These are phyloP conservation scores for Dexiosoma caninum DNA, from an alignment of 2,888 invertebrate species.

Conservation along the genomic window DNA sequence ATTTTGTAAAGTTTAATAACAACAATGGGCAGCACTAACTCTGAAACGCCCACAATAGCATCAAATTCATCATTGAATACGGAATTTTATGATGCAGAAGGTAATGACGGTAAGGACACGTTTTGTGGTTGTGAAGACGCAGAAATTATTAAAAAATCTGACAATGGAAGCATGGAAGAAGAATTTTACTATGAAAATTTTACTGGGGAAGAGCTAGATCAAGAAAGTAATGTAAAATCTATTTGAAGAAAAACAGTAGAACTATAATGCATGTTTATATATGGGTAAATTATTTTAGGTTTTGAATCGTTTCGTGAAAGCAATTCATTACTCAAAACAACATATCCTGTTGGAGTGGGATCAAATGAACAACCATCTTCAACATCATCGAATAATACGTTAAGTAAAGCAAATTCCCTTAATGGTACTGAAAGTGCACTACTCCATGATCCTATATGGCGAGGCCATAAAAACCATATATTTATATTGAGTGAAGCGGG, in stretches of 20 bases:
- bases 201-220: background rate
- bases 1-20: background rate
- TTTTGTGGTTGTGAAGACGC: conserved; percentile 24
- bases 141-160: background rate
- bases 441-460: conserved; percentile 83
- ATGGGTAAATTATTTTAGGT: background rate
- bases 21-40: conserved; percentile 65
- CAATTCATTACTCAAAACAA: background rate
- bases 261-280: no score
- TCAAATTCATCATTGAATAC: conserved; percentile 61
- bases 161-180: background rate
- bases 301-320: background rate
- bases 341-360: background rate
- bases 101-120: conserved; percentile 66
- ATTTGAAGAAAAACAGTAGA: no score
- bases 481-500: conserved; percentile 97
- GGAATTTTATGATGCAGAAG: conserved; percentile 74
- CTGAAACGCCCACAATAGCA: conserved; percentile 66
- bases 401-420: conserved; percentile 7
- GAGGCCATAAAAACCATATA: conserved; percentile 91
- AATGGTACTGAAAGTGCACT: conserved; percentile 18
- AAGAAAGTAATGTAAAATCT: conserved; percentile 5
- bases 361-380: background rate
- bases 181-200: background rate
- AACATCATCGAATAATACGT: background rate